Evolutionary conservation across 2,797 vertebrate species (phyloP), one percentile per base, ranked within the genome.

Genomic region (Sandelia bainsii): DNA sequence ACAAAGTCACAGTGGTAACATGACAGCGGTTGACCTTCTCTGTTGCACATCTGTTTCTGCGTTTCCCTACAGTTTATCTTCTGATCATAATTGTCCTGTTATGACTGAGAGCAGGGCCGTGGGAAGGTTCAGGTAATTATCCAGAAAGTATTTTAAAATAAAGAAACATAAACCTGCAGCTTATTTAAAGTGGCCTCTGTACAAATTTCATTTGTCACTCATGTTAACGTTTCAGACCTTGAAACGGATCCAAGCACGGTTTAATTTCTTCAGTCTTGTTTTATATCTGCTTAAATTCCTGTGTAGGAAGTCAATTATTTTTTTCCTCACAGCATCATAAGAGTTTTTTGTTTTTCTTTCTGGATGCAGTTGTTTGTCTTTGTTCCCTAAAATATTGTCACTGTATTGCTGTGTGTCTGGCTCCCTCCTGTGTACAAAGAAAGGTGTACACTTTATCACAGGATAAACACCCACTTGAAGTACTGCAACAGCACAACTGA

Each of bases 341-440:
- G 61, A 0, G 27, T 0, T 49, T 49, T 61, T 73, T 77, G 68
- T 80, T 72, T 34, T 44, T 29, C 42, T 62, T 40, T 17, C 50
- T 72, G 23, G 46, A 62, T 42, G 62, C 44, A 60, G 57, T 34
- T 45, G 46, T 74, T 80, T 62, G 10, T 72, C 59, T 72, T 34
- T 32, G 1, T 25, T 71, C 17, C 3, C 14, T 0, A 40, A 9
- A 54, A 6, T 1, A n/a, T 6, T 3, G 12, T 40, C 17, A 14
- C 0, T 32, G 22, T 2, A 62, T 79, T 52, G 16, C 4, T 49
- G 25, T 49, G 57, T 22, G 58, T 88, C 61, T 87, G 69, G 75
- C 81, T 62, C 89, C 84, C 84, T 61, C 89, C 9, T 46, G 81
- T 90, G 90, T 34, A 22, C 72, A 52, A 34, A 39, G 17, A 20